phyloP scores from a whole-genome alignment of 2,888 invertebrate species.

The Caenorhabditis sp. region DNA sequence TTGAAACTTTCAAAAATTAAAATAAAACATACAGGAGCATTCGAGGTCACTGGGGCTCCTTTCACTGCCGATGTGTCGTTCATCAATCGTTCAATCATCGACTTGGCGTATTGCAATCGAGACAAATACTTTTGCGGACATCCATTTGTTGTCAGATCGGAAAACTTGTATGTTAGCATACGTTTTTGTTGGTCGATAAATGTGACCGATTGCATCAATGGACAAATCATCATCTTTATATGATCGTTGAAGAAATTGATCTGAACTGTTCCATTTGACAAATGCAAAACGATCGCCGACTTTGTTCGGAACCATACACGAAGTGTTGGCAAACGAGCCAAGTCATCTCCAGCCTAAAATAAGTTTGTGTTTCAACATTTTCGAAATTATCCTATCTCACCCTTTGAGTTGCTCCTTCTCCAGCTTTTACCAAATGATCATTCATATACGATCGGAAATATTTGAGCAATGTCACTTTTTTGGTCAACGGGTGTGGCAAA shows the following conservation, averaged over 20 bases:
- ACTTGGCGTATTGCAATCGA: conserved; percentile 61
- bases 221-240: conserved; percentile 96
- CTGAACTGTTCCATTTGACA: conserved; percentile 85
- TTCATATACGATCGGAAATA: conserved; percentile 98
- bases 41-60: neutral
- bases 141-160: conserved; percentile 54
- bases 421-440: conserved; percentile 83
- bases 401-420: conserved; percentile 71
- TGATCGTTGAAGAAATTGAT: conserved; percentile 79
- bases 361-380: neutral
- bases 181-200: conserved; percentile 91
- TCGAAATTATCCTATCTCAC: neutral
- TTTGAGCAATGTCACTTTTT: conserved; percentile 81
- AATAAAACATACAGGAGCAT: neutral
- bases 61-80: conserved; percentile 7
- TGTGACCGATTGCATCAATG: conserved; percentile 94
- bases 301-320: conserved; percentile 96
- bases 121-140: conserved; percentile 54
- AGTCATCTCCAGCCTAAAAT: conserved; percentile 81
- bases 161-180: conserved; percentile 83
- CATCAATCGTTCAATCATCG: conserved; percentile 60
- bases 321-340: conserved; percentile 91
- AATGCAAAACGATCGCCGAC: conserved; percentile 92
- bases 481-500: conserved; percentile 80
- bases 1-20: neutral